Base-by-base conservation (phyloP, 2,888 invertebrate species). In the Parnassius glacialis region DNA sequence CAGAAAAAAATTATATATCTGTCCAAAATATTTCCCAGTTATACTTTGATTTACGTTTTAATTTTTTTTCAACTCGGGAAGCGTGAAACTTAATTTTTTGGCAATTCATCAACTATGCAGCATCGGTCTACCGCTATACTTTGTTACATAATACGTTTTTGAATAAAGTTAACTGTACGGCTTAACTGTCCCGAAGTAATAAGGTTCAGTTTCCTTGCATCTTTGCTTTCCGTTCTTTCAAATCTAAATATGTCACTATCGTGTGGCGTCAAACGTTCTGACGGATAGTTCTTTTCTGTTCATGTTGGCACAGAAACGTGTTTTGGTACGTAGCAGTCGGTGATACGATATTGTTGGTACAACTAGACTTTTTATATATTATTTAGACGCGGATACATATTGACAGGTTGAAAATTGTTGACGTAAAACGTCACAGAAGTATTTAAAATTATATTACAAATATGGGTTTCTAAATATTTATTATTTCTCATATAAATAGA, bases 181-280 rank as follows among this genome's bases (percentile, higher is more conserved):
- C 34, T 61, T 61, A 61, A 55, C 51, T 56, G 25, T 2, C 20
- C 10, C 44, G 12, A 45, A 2, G 45, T n/a, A 45, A 52, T 51
- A 63, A 52, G 52, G 59, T 45, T 56, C 44, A 59, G 20, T 52
- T 52, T 59, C 2, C 16, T 12, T 44, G 13, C 11, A 12, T 48
- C 12, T 34, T 59, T n/a, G 20, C 10, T 16, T 16, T 52, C 13
- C 34, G 13, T 16, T 9, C 47, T 47, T 45, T 25, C 61, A 45
- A 11, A 16, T 52, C 41, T 55, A 50, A 34, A 42, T 59, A 11
- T 20, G 42, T 12, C 9, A n/a, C 44, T 10, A 47, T n/a, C 7
- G 47, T 10, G n/a, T 43, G 59, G 63, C 59, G 63, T 59, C 63
- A 56, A 56, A 44, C 59, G 41, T 51, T 47, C 59, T 63, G 50